Percentiles rank a stretch among this genome's conserved stretches.
Evolutionary conservation across 1,140 invertebrate species (phyloP).

Genomic region (Lordiphosa clarofinis): DNA sequence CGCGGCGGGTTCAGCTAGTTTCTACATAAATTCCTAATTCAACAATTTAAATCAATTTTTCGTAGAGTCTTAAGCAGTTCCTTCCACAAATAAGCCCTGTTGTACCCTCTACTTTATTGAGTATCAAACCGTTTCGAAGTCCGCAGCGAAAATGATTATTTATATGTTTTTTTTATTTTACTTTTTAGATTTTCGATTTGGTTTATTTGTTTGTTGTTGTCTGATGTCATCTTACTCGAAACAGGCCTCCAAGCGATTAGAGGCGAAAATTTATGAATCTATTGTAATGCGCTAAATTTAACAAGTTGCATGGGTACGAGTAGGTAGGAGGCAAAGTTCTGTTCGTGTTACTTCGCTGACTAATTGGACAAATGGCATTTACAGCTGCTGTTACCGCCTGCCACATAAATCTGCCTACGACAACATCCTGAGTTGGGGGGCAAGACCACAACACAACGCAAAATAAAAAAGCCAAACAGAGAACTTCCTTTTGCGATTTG

Average conservation of each 20-base stretch:
- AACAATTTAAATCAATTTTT: too few relatives aligned
- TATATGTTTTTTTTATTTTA: conserved; percentile 25
- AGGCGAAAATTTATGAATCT: conserved; percentile 66
- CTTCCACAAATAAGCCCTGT: conserved; percentile 1
- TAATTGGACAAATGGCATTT: conserved; percentile 77
- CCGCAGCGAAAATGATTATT: conserved; percentile 56
- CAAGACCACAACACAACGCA: too few relatives aligned
- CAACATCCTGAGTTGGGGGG: conserved; percentile 55
- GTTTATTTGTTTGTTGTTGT: conserved; percentile 14
- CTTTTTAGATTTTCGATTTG: conserved; percentile 27
- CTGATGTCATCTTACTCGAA: conserved; percentile 46
- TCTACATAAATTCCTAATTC: too few relatives aligned
- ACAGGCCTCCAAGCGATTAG: conserved; percentile 46
- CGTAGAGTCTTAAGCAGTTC: too few relatives aligned
- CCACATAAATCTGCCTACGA: conserved; percentile 69
- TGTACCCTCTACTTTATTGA: background rate
- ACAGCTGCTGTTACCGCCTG: conserved; percentile 63
- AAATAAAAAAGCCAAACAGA: conserved; percentile 22
- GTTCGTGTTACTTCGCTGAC: conserved; percentile 42
- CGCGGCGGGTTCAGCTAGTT: too few relatives aligned
- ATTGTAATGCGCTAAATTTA: conserved; percentile 76
- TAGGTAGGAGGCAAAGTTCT: conserved; percentile 13
- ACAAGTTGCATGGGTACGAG: conserved; percentile 54
- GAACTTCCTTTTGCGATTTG: conserved; percentile 76
- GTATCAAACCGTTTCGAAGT: conserved; percentile 24